These are phyloP conservation scores for Oreohelix idahoensis DNA, from an alignment of 1,140 invertebrate species.

Conservation along the genomic window DNA sequence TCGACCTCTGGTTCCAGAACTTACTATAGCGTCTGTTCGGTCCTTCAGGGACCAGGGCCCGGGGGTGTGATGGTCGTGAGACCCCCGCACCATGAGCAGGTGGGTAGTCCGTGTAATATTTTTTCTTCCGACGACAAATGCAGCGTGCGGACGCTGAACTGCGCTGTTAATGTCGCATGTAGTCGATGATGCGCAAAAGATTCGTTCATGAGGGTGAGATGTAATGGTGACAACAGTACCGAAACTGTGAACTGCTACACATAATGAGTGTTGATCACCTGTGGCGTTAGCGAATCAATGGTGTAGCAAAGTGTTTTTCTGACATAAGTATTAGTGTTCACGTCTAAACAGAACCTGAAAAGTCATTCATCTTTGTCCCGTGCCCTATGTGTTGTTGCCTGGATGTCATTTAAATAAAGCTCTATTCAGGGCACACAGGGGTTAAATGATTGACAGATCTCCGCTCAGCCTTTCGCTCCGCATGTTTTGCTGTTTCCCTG, in stretches of 20 bases:
- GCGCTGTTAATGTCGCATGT: not conserved
- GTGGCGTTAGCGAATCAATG: too few species aligned
- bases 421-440: too few species aligned
- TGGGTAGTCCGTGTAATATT: not conserved
- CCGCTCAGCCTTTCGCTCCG: not conserved
- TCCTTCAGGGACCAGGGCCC: conserved; percentile 34
- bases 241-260: too few species aligned
- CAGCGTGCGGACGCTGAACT: not conserved
- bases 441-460: too few species aligned
- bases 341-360: too few species aligned
- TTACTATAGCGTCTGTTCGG: not conserved
- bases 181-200: not conserved
- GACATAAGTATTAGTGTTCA: too few species aligned
- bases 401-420: too few species aligned
- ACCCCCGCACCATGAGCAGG: not conserved
- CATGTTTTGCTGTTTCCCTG: not conserved
- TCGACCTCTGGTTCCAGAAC: not conserved
- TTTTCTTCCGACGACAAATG: not conserved
- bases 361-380: too few species aligned
- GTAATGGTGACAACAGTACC: not conserved
- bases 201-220: not conserved
- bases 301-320: too few species aligned
- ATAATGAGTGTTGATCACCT: too few species aligned
- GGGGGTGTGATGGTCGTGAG: conserved; percentile 14
- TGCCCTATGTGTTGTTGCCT: too few species aligned